Evolutionary conservation across 2,113 vertebrate genomes (phyloP).

Genomic region (Tupaia chinensis): DNA sequence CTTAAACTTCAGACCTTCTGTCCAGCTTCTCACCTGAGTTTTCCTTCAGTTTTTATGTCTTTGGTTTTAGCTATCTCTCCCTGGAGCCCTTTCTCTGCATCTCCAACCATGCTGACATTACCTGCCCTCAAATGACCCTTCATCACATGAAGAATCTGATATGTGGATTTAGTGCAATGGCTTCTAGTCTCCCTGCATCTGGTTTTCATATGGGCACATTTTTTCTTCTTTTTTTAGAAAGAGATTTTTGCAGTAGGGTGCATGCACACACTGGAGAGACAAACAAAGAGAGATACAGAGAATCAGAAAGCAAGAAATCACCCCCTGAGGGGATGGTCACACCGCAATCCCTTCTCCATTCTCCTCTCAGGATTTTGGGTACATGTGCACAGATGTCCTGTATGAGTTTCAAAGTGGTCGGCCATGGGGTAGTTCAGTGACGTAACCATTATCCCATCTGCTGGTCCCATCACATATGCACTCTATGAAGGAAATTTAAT

Average conservation of each 20-base stretch:
- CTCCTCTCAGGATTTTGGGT: too few species aligned
- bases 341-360: too few species aligned
- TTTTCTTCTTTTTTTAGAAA: too few species aligned
- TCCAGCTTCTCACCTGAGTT: not conserved
- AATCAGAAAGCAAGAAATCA: too few species aligned
- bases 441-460: too few species aligned
- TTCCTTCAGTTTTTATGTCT: not conserved
- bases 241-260: too few species aligned
- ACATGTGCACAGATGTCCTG: too few species aligned
- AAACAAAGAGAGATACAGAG: too few species aligned
- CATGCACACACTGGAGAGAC: too few species aligned
- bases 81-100: not conserved
- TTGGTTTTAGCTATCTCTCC: not conserved
- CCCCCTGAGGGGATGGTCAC: too few species aligned
- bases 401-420: too few species aligned
- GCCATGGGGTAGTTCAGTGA: too few species aligned
- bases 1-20: not conserved
- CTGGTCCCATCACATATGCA: not conserved
- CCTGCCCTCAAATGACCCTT: not conserved
- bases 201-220: not conserved
- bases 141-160: not conserved
- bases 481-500: not conserved
- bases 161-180: not conserved
- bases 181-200: not conserved
- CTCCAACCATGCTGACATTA: not conserved